Percentiles rank a stretch among this genome's conserved stretches.
phyloP scores from a whole-genome alignment of 2,797 vertebrate genomes.

The Leptoclinus maculatus region DNA sequence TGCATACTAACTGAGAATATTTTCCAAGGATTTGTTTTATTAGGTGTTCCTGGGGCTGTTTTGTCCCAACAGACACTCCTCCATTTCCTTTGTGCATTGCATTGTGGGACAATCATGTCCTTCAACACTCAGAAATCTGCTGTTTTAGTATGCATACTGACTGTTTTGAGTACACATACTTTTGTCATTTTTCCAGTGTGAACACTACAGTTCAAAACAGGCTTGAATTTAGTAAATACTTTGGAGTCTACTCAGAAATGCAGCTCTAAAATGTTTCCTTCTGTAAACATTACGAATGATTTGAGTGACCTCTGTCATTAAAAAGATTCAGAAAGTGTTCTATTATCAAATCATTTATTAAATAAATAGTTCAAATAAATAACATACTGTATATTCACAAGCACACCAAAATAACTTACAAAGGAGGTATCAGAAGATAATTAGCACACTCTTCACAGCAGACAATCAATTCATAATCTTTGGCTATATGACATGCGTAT shows the following conservation, averaged over 20 bases:
- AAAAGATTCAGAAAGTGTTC: slow-evolving; percentile 29
- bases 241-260: not conserved
- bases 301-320: not conserved
- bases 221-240: not conserved
- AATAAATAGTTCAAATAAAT: slow-evolving; percentile 87
- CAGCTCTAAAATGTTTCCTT: not conserved
- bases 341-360: slow-evolving; percentile 79
- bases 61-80: too few species aligned
- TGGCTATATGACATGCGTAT: slow-evolving; percentile 80
- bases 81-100: not conserved
- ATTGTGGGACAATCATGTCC: not conserved
- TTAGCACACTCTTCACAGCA: slow-evolving; percentile 67
- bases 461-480: slow-evolving; percentile 82
- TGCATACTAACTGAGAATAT: not conserved
- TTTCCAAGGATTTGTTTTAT: not conserved
- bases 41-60: not conserved
- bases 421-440: slow-evolving; percentile 71
- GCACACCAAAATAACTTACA: slow-evolving; percentile 75
- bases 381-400: slow-evolving; percentile 76
- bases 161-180: not conserved
- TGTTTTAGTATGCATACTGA: not conserved
- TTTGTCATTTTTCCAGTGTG: not conserved
- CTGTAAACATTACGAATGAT: not conserved
- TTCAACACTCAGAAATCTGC: not conserved
- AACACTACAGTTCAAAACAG: not conserved